Base-by-base conservation (phyloP, 2,888 invertebrate genomes). In the Fragum whitleyi region DNA sequence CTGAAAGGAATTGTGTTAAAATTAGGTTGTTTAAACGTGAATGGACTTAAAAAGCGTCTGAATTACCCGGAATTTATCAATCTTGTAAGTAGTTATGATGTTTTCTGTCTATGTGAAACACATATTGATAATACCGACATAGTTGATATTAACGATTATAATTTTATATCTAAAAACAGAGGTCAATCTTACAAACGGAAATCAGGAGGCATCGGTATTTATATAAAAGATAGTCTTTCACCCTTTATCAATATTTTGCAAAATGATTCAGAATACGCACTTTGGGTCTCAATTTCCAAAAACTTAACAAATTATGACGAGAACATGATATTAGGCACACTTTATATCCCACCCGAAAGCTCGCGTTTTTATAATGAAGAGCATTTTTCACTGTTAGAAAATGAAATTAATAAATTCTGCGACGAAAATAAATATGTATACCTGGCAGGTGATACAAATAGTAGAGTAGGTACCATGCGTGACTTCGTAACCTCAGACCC, bases 311-410 rank as follows among this genome's bases (percentile, higher is more conserved):
- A 14, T 51, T 19, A 21, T n/a, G 26, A n/a, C 26, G 42, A 39
- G 23, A 21, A 26, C 23, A 5, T 69, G n/a, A 53, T 78, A n/a
- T 39, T 74, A 19, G 68, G 78, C 36, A 29, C 29, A 6, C 42
- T 69, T 16, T 73, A 74, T 55, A 42, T 28, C 73, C 78, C 7
- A n/a, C 74, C 57, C 19, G 59, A 69, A 62, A 69, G 55, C 29
- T 78, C 68, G 1, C 21, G 53, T n/a, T 78, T 57, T 39, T 36
- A 73, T 21, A 55, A 47, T 29, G 32, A 73, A 19, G 32, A 69
- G 19, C 47, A 74, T 28, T 28, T 71, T 19, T n/a, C 19, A 19
- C 23, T 26, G n/a, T 21, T 62, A n/a, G 71, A 71, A 77, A 47
- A 47, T 19, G 76, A 70, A 62, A 76, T 70, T 16, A 16, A 14